Evolutionary conservation across 1,140 invertebrate genomes (phyloP).

Genomic region (Trachymyrmex cornetzi): DNA sequence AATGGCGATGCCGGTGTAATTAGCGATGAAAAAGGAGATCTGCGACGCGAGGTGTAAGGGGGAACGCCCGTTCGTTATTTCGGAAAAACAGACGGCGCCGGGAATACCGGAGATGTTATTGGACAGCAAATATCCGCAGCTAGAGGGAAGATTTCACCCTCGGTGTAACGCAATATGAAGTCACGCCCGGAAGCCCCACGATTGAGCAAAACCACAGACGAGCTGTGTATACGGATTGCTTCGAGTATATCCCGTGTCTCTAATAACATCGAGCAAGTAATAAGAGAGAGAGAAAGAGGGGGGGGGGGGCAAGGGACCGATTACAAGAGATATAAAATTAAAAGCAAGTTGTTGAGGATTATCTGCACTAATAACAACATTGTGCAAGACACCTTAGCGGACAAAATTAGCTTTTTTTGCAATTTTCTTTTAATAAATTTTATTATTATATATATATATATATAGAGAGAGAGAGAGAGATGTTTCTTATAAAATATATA

Average conservation of each 20-base stretch:
- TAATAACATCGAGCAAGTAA: constrained; percentile 21
- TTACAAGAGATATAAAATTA: constrained; percentile 13
- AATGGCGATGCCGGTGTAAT: constrained; percentile 46
- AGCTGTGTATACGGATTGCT: constrained; percentile 37
- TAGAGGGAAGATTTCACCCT: constrained; percentile 59
- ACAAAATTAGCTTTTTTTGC: background rate
- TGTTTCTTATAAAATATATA: background rate
- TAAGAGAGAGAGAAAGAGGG: background rate
- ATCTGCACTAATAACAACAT: background rate
- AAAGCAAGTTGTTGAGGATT: constrained; percentile 13
- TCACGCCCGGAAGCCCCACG: constrained; percentile 62
- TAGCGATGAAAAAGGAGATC: constrained; percentile 59
- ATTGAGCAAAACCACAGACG: constrained; percentile 63
- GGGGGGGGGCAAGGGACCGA: background rate
- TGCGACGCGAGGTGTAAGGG: background rate
- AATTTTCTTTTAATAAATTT: background rate
- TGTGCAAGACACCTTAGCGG: background rate
- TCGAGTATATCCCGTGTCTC: constrained; percentile 38
- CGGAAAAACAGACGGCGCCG: constrained; percentile 59
- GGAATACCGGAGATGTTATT: constrained; percentile 57
- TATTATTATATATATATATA: background rate
- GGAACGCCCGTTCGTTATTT: constrained; percentile 46
- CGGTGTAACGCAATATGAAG: constrained; percentile 53
- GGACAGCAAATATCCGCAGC: constrained; percentile 57
- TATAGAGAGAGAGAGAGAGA: background rate